Base-by-base conservation (phyloP, 2,888 invertebrate species). In the Corythucha ciliata region DNA sequence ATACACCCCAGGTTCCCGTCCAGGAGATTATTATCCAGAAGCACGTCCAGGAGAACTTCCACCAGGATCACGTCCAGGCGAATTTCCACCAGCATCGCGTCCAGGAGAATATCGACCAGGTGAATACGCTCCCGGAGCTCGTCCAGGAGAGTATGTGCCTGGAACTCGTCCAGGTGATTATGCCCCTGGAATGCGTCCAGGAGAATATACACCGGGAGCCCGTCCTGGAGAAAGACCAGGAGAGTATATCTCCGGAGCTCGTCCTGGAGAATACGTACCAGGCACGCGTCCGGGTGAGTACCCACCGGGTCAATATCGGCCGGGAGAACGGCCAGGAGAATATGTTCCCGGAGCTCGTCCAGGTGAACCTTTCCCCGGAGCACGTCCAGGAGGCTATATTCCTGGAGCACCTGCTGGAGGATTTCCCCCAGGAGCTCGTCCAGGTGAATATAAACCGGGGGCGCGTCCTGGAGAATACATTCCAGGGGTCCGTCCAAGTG, bases 291-390 rank as follows among this genome's bases (percentile, higher is more conserved):
- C 42, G 7, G 48, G 46, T 34, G 52, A 27, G 27, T 21, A 44
- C 27, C 51, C 22, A 47, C 29, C 29, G 10, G 29, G 10, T 29
- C 29, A 29, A 29, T 47, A 39, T 10, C 10, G 25, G 22, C 8
- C n/a, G n/a, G n/a, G n/a, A 1, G 53, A 22, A 8, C 25, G 48
- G 32, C 54, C 57, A 21, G 59, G 55, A 41, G 41, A 51, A 36
- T 46, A 48, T n/a, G n/a, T n/a, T n/a, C n/a, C n/a, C n/a, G n/a
- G n/a, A n/a, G n/a, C n/a, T n/a, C n/a, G n/a, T 10, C 50, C 44
- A 6, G 29, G 44, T 4, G 50, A 46, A 7, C 48, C 21, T 32
- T 16, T 25, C 16, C 29, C 47, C 8, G 48, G 55, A 16, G 37
- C 51, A 24, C 40, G 42, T 14, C 53, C 42, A 26, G 44, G 48